Percentiles rank a stretch among this genome's conserved stretches.
Evolutionary conservation across 2,888 invertebrate species (phyloP).

Genomic region (Cryptus viduatorius): DNA sequence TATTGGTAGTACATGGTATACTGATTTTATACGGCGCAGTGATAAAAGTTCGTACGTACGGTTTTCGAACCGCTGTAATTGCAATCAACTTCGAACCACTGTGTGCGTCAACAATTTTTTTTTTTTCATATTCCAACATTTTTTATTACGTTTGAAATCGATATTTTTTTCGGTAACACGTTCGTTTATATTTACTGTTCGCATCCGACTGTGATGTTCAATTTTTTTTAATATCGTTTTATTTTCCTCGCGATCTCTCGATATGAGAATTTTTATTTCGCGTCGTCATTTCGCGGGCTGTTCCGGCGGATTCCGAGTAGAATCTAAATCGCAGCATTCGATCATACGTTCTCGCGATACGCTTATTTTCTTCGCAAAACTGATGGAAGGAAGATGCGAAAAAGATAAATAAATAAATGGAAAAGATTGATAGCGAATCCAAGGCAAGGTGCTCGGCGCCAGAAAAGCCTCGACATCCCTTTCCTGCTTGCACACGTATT

Average conservation of each 20-base stretch:
- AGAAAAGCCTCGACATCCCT: slow-evolving; percentile 23
- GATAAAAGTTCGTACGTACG: not conserved
- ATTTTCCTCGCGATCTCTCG: not conserved
- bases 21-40: not conserved
- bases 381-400: slow-evolving; percentile 52
- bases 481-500: slow-evolving; percentile 45
- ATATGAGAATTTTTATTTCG: not conserved
- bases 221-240: not conserved
- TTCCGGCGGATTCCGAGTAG: not conserved
- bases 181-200: too few relatives aligned
- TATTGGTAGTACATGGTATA: not conserved
- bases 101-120: not conserved
- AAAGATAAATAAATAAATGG: slow-evolving; percentile 26
- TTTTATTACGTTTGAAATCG: too few relatives aligned
- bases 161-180: too few relatives aligned
- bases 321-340: slow-evolving; percentile 25
- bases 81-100: not conserved
- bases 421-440: slow-evolving; percentile 10
- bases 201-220: not conserved
- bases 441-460: not conserved
- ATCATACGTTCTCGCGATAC: slow-evolving; percentile 17
- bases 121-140: too few relatives aligned
- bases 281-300: not conserved
- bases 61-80: not conserved
- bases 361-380: slow-evolving; percentile 45